Percentiles rank a stretch among this genome's conserved stretches.
Evolutionary conservation across 2,797 vertebrate genomes (phyloP).

Genomic region (Protosalanx chinensis): DNA sequence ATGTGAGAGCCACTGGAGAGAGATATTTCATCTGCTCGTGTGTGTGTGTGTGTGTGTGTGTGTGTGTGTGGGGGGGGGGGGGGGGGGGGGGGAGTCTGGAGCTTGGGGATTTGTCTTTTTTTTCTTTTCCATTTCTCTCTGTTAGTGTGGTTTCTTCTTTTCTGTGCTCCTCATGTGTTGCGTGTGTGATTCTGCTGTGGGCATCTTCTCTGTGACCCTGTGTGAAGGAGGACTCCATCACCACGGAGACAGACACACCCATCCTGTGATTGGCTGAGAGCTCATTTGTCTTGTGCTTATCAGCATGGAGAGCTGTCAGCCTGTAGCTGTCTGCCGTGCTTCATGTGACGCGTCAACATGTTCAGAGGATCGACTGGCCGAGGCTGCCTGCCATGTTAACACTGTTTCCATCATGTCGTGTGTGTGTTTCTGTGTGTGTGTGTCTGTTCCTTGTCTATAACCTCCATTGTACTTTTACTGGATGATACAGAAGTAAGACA

Average conservation of each 20-base stretch:
- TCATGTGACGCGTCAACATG: slow-evolving; percentile 68
- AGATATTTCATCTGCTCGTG: slow-evolving; percentile 51
- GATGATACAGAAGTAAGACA: slow-evolving; percentile 34
- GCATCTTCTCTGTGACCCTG: slow-evolving; percentile 47
- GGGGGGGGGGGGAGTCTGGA: neutral
- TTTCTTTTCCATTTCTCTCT: slow-evolving; percentile 32
- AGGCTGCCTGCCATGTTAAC: slow-evolving; percentile 45
- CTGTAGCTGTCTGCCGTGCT: slow-evolving; percentile 62
- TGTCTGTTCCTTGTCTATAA: slow-evolving; percentile 44
- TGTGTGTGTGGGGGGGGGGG: slow-evolving; percentile 5
- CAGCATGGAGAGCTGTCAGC: slow-evolving; percentile 62
- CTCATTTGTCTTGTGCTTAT: slow-evolving; percentile 70
- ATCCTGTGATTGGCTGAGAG: neutral
- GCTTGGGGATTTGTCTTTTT: slow-evolving; percentile 35
- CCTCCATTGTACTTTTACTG: slow-evolving; percentile 28
- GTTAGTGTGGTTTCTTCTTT: slow-evolving; percentile 47
- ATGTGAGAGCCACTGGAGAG: slow-evolving; percentile 58
- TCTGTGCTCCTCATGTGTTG: slow-evolving; percentile 41
- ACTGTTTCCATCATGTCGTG: slow-evolving; percentile 52
- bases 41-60: slow-evolving; percentile 36
- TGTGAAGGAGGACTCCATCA: slow-evolving; percentile 59
- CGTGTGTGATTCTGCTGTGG: slow-evolving; percentile 12
- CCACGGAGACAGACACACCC: slow-evolving; percentile 56
- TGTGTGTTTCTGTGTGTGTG: neutral
- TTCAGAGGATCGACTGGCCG: slow-evolving; percentile 59